Evolutionary conservation across 2,797 vertebrate species (phyloP).

Genomic region (Chloroceryle inda): DNA sequence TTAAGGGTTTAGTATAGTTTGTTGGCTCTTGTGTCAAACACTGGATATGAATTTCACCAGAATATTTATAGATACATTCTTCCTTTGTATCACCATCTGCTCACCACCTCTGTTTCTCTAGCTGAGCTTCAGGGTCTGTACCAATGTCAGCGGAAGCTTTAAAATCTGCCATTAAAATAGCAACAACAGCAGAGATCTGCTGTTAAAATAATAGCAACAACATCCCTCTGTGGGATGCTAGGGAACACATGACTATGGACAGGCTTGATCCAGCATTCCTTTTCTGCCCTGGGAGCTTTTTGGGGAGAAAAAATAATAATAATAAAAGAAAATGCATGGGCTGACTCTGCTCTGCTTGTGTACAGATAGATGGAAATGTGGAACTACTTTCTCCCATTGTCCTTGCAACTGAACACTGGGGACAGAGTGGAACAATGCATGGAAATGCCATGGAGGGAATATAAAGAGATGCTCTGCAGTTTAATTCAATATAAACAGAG

Average conservation of each 20-base stretch:
- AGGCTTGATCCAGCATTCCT: conserved; percentile 38
- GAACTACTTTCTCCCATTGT: conserved; percentile 64
- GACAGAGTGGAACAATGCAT: conserved; percentile 42
- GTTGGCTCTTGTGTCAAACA: neutral
- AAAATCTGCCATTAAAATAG: conserved; percentile 72
- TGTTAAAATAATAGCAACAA: conserved; percentile 70
- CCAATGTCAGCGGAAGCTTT: conserved; percentile 71
- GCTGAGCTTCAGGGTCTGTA: conserved; percentile 52
- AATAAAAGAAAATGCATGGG: neutral
- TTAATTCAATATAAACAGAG: neutral
- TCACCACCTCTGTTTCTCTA: conserved; percentile 62
- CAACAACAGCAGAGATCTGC: conserved; percentile 67
- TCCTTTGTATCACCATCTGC: conserved; percentile 66
- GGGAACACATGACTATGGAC: conserved; percentile 28
- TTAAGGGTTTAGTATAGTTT: neutral
- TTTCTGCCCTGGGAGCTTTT: conserved; percentile 2
- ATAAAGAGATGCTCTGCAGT: conserved; percentile 9
- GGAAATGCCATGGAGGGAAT: neutral
- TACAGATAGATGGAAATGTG: conserved; percentile 48
- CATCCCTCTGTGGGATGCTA: conserved; percentile 69
- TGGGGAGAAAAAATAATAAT: neutral
- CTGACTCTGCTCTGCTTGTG: neutral
- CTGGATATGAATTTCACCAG: conserved; percentile 30
- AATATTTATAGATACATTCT: conserved; percentile 68
- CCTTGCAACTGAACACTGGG: conserved; percentile 24